Evolutionary conservation across 1,140 invertebrate genomes (phyloP), one percentile per base, ranked within the genome.

Genomic region (Cydia strobilella): DNA sequence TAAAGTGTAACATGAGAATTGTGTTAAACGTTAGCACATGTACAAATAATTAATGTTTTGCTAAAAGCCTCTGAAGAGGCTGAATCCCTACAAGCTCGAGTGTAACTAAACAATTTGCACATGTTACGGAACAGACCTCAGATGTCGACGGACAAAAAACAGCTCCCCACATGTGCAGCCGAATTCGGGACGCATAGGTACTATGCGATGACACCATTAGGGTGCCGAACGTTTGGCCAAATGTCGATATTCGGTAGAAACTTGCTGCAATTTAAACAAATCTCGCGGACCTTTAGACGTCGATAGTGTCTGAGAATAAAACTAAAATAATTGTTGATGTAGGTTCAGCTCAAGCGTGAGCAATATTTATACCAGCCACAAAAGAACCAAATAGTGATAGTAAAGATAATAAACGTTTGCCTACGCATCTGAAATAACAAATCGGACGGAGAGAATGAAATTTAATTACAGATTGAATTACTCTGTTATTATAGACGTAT

Each of bases 141-240:
- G 80, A 87, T 90, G 86, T 86, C 75, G 80, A 82, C 77, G 84
- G 87, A 90, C 87, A 91, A 91, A 92, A 92, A 92, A 90, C 89
- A 88, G 87, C 84, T 77, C 76, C 75, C 82, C 90, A 90, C 83
- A 88, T 90, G 86, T 91, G 87, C 76, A 78, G 39, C 75, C 62
- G 82, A 87, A 90, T 88, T 79, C 76, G 81, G 82, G 77, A 73
- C 82, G 85, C 79, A 83, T 75, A 77, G 77, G 18, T n/a, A n/a
- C n/a, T n/a, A 69, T 35, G 54, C 25, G 25, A 39, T 35, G 65
- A 69, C 65, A 69, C 65, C 65, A 69, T 69, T 69, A 69, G 65
- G 65, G 35, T 10, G 12, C 63, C 12, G n/a, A 35, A 39, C 15
- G 27, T 69, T 69, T 39, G 7, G 31, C 23, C 27, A 69, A 69